These are phyloP conservation scores for Heteropelma amictum DNA, from an alignment of 2,888 invertebrate species.

Conservation along the genomic window DNA sequence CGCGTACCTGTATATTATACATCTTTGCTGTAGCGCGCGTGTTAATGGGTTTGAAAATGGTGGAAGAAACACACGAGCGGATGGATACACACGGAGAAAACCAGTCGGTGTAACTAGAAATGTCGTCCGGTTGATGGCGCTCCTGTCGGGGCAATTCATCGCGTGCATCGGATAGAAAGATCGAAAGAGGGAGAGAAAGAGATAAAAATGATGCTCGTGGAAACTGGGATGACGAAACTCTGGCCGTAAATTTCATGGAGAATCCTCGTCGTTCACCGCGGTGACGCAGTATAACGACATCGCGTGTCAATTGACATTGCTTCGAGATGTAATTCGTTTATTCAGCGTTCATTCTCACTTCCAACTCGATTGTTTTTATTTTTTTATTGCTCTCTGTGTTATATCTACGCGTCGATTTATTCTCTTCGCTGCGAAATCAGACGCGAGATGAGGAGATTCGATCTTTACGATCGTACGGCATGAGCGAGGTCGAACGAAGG, in stretches of 20 bases:
- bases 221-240: constrained; percentile 49
- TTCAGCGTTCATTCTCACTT: not conserved
- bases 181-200: not conserved
- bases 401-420: no score
- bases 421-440: no score
- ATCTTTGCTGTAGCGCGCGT: not conserved
- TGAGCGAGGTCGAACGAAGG: no score
- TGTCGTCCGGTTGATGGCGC: constrained; percentile 33
- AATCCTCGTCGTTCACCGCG: constrained; percentile 41
- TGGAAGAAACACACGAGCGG: constrained; percentile 6
- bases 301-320: constrained; percentile 43
- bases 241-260: constrained; percentile 49
- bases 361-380: not conserved
- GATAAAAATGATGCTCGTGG: not conserved
- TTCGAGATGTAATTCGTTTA: constrained; percentile 20
- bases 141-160: constrained; percentile 35
- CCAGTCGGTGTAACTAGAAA: not conserved
- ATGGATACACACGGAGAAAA: not conserved
- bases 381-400: not conserved
- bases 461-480: no score
- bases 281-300: constrained; percentile 8
- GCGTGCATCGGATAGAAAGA: not conserved
- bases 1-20: not conserved
- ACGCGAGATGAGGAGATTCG: no score
- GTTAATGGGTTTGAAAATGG: not conserved